Base-by-base conservation (phyloP, 1,140 invertebrate species). In the Megalopta genalis region DNA sequence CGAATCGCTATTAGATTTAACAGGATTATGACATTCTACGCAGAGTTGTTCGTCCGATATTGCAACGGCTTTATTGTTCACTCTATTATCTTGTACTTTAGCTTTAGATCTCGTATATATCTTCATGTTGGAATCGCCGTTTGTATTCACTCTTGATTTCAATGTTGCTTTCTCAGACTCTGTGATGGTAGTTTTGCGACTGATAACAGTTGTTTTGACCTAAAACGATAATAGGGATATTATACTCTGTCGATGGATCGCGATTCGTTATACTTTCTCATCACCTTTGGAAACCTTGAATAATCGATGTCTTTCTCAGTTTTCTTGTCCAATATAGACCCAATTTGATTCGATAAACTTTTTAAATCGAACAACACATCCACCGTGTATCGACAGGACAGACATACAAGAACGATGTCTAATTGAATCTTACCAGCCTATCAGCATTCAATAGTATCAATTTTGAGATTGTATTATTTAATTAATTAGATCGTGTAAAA, bases 351-450 rank as follows among this genome's bases (percentile, higher is more conserved):
- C 46, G 84, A 90, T 32, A 93, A 46, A 42, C 67, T 76, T 64
- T 87, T 90, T 23, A 93, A 81, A 84, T 93, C 92, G 32, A 80
- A 84, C 10, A 93, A 77, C 12, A 93, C 84, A 69, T 93, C 92
- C 59, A 93, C 81, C 60, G 86, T 90, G 66, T 93, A 93, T 59
- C 92, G 90, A 69, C 92, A 93, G 7, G 77, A 70, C 37, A 93
- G 71, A 66, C 92, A 93, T 74, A 93, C 86, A 27, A 88, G 83
- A 18, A 80, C 66, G 8, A 21, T 0, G 0, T 32, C 6, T 46
- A 7, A 25, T 8, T 57, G 10, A 46, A 21, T 1, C 2, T 14
- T 39, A 25, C 10, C 7, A 25, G 21, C 0, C 39, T 79, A 14
- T 49, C 12, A 32, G 64, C 21, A 16, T 42, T 10, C 21, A 63